Evolutionary conservation across 2,888 invertebrate species (phyloP), one percentile per base, ranked within the genome.

Genomic region (Drosophila hamatofila): DNA sequence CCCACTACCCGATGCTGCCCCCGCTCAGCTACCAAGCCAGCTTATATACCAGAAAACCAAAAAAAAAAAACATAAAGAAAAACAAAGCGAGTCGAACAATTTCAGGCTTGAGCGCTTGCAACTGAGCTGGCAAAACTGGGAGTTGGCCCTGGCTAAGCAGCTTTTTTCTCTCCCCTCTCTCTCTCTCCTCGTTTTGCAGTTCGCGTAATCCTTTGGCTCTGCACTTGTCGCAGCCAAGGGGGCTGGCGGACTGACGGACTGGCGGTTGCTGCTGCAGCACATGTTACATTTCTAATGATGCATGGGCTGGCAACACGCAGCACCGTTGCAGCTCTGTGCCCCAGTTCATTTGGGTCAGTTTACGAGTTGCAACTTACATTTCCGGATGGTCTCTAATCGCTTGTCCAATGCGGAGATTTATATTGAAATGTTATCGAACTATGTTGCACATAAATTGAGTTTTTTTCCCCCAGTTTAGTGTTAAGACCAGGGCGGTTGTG

Each of bases 231-330:
- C 33, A 21, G 16, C 16, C 16, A 37, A 49, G 3, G 30, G 48
- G 16, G 16, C 16, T 27, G 42, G 42, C 12, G 12, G 18, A 7
- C 7, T 25, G 25, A 7, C 27, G 9, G 48, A 27, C n/a, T 11
- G 11, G 9, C 18, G 41, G 18, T 41, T n/a, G 14, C 14, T 16
- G 39, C 41, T 30, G 57, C 35, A 42, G 63, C 67, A 66, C 68
- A 79, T 80, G 88, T 67, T 82, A 79, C 83, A 86, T 75, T 83
- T 73, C 79, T 81, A 84, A 84, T 84, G 84, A 84, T 86, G 86
- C 84, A 84, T 84, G 79, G 75, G 62, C 72, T 56, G 59, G 71
- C 59, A 81, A 72, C 81, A 84, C 86, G 69, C 69, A 78, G 58
- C 48, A 18, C 30, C 49, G 49, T 14, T 33, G 33, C 41, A n/a